Evolutionary conservation across 2,888 invertebrate species (phyloP), one percentile per base, ranked within the genome.

Genomic region (Sinotaia quadrata): DNA sequence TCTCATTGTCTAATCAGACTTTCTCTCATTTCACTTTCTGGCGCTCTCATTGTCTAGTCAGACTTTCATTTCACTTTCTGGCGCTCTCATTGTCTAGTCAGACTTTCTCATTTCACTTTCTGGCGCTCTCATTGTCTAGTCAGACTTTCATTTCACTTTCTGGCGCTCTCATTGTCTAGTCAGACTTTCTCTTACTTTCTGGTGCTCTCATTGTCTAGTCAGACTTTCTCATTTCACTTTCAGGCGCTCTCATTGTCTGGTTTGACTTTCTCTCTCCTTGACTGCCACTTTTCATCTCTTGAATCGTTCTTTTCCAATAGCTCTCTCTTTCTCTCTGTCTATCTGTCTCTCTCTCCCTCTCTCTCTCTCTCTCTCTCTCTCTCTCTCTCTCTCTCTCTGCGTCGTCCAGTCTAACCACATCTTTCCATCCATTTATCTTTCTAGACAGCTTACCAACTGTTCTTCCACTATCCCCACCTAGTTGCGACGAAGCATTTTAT

Each of bases 291-390:
- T 12, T 10, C 51, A 21, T 12, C 51, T 21, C 10, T 15, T 12
- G n/a, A n/a, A 18, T 24, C 21, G 1, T 29, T 29, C 27, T 31
- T 54, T 8, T 4, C 54, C 4, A 24, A 2, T 21, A 12, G 8
- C 10, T 51, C 51, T n/a, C 10, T 51, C 12, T 51, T 7, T 51
- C 21, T 51, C 21, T 51, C 51, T 15, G 7, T 15, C 21, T n/a
- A 8, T 51, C 51, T n/a, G 7, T 51, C 21, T n/a, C 21, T 51
- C 21, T 51, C 51, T 54, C 29, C 29, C 54, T 54, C 54, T 54
- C 27, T 29, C 54, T 54, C 29, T 54, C 54, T 54, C 54, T 54
- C 54, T 54, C 24, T 27, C 24, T n/a, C 54, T 54, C 27, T 54
- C 27, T 4, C 8, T 27, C 12, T 54, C 54, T n/a, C 3, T 24